Evolutionary conservation across 2,888 invertebrate genomes (phyloP), one percentile per base, ranked within the genome.

Genomic region (Mesorhabditis sp.): DNA sequence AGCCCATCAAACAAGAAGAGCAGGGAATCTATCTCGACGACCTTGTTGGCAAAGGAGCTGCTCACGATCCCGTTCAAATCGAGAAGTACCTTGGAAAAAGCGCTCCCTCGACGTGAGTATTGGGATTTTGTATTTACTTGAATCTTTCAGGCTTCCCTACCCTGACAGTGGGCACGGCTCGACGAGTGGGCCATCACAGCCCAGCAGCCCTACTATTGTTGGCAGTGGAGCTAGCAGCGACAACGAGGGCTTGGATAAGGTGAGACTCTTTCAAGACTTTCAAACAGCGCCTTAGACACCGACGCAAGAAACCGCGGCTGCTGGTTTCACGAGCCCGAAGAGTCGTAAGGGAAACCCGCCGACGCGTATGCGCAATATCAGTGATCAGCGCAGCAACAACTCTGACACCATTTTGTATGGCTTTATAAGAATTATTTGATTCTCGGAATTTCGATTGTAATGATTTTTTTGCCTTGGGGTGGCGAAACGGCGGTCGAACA

Each of bases 61-160:
- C 69, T 6, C 74, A 73, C n/a, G 80, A 84, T 67, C 82, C 82
- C 4, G 72, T 70, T 44, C 76, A 84, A 66, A 75, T 82, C 62
- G 81, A 82, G 66, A 79, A 80, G 62, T 84, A 84, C 63, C 74
- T 83, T 43, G 83, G 83, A 65, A 79, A 77, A 45, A 72, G 76
- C 41, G 71, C 72, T 65, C 74, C 76, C 62, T 67, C 71, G 45
- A 72, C 43, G 78, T 76, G 61, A 74, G 74, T 70, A 62, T 28
- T 28, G 28, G 28, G 41, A n/a, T 41, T 15, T 41, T 63, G 41
- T 63, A 15, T n/a, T n/a, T n/a, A 15, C 28, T 45, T 44, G 58
- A 10, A 10, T 62, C 7, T 68, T 45, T 50, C 67, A 43, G 63
- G 66, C 41, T 6, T 62, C 43, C 62, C 66, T 13, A 45, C 67